Evolutionary conservation across 2,888 invertebrate species (phyloP).

Genomic region (Caenorhabditis angaria): DNA sequence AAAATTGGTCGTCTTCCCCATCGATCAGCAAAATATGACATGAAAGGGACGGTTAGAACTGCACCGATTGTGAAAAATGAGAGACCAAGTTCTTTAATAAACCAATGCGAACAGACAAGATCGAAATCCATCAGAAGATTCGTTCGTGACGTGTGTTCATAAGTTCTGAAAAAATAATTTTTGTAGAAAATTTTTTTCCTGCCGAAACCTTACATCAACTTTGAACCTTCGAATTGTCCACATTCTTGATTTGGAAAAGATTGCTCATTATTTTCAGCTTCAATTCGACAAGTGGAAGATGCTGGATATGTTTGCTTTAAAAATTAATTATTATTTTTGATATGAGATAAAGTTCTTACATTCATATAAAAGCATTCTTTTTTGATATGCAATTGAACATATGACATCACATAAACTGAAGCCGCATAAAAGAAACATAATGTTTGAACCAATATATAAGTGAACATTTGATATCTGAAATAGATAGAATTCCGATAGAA

Average conservation of each 20-base stretch:
- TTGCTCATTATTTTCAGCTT: background rate
- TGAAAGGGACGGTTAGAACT: conserved; percentile 30
- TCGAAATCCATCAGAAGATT: conserved; percentile 32
- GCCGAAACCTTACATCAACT: background rate
- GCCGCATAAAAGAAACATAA: conserved; percentile 43
- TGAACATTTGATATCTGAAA: conserved; percentile 35
- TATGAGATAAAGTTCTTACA: conserved; percentile 3
- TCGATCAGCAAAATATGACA: conserved; percentile 37
- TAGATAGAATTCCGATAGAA: background rate
- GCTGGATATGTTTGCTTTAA: conserved; percentile 14
- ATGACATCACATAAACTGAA: conserved; percentile 43
- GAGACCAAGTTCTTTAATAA: conserved; percentile 35
- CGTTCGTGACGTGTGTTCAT: conserved; percentile 12
- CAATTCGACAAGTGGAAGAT: conserved; percentile 15
- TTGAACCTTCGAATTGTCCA: background rate
- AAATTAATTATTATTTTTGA: background rate
- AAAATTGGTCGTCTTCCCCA: conserved; percentile 38
- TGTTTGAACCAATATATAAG: conserved; percentile 31
- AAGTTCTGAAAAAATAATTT: background rate
- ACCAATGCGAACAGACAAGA: conserved; percentile 29
- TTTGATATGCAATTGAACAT: conserved; percentile 25
- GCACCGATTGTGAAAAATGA: conserved; percentile 40
- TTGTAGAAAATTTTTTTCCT: background rate
- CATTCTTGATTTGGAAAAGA: background rate
- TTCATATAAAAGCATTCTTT: conserved; percentile 18